Evolutionary conservation across 1,140 invertebrate genomes (phyloP), one percentile per base, ranked within the genome.

Genomic region (Phocides pigmalion): DNA sequence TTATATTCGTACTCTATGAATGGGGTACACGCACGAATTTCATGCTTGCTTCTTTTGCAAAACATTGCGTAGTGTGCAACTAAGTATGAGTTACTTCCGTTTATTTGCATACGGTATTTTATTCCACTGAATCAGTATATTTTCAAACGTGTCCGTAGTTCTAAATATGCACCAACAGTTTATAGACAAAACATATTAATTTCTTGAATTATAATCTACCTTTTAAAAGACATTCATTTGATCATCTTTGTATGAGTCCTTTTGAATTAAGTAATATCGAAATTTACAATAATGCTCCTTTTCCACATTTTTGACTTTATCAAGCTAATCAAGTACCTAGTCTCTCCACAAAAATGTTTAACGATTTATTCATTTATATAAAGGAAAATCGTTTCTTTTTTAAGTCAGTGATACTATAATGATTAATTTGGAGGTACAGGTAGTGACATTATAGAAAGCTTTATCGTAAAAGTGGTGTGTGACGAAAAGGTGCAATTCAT

Each of bases 11-110:
- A 39, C 12, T 39, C 12, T 5, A 39, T 39, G 35, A 39, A 39
- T 39, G 35, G 11, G 12, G 4, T 14, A 12, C 35, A 14, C 12
- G 35, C 35, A 14, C 4, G 35, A 12, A 39, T 39, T 14, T 39
- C 35, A 14, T 39, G 35, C 35, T 39, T n/a, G 14, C 35, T 39
- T 39, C 35, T 39, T 39, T 39, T 39, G 35, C 35, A 39, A 39
- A 39, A 14, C 35, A 39, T 32, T 39, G 8, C 35, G 35, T 39
- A 14, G 35, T 39, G 35, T 14, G 12, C 35, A 11, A 14, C 12
- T 39, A 12, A 46, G 16, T 11, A 11, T 39, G 9, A 46, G 9
- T 39, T 39, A 2, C 35, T 4, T 46, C n/a, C 42, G 15, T 16
- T 11, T 9, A 46, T 46, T 46, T 46, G 42, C 17, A 46, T 19